Evolutionary conservation across 2,797 vertebrate genomes (phyloP), one percentile per base, ranked within the genome.

Genomic region (Zenarchopterus dispar): DNA sequence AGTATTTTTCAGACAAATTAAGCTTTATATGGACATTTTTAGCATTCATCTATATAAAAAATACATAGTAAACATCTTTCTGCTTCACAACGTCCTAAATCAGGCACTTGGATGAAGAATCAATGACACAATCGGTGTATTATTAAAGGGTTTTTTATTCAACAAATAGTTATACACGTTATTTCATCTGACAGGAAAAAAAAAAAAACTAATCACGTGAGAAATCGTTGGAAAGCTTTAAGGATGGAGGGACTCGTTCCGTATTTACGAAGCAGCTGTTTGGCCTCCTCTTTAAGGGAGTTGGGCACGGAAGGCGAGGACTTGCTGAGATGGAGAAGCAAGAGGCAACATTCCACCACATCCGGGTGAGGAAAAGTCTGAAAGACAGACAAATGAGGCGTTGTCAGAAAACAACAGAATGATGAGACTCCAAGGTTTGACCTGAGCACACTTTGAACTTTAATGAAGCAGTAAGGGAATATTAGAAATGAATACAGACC

Each of bases 271-370:
- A 98, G 90, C 64, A 99, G 82, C 16, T 88, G 84, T 70, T 84
- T 64, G 3, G 96, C 95, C 41, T 78, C 56, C 0, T 82, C 55
- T 2, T 56, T 88, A 15, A 95, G 70, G 5, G 88, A 73, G 1
- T 75, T 81, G 0, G 89, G 72, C 39, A 94, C 33, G 0, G 9
- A 33, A 0, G 80, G 58, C 0, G 82, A 87, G 9, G 78, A 87
- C 26, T 74, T 48, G 18, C 80, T 62, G 0, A 94, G 42, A 80
- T 95, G 91, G 22, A 97, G 93, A 6, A 98, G 75, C 1, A 98
- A 88, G 2, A 98, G 92, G 69, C 96, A 97, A 77, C 96, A 96
- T 53, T 99, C 97, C 8, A 95, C 49, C 2, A 99, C 97, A 0
- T 98, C 95, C 0, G 97, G 97, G 71, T 92, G 97, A 0, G 94